Percentiles rank a stretch among this genome's conserved stretches.
These are phyloP conservation scores for Gonocerus acuteangulatus DNA, from an alignment of 2,888 invertebrate genomes.

Conservation along the genomic window DNA sequence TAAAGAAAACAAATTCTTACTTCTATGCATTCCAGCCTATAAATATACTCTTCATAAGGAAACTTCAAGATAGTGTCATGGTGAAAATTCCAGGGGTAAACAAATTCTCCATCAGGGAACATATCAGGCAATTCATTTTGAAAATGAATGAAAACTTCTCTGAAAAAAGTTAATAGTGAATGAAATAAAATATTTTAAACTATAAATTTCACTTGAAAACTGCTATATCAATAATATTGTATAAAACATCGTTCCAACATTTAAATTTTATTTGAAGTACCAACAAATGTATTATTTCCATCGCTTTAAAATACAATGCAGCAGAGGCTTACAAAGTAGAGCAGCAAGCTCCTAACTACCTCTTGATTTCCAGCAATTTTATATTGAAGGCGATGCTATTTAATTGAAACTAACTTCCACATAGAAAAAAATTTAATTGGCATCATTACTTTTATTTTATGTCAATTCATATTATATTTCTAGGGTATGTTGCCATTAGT, in stretches of 20 bases:
- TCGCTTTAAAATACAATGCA: too few relatives aligned
- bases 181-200: slow-evolving; percentile 11
- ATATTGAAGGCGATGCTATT: too few relatives aligned
- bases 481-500: too few relatives aligned
- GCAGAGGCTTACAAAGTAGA: too few relatives aligned
- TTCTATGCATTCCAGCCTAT: slow-evolving; percentile 55
- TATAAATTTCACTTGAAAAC: neutral
- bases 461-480: too few relatives aligned
- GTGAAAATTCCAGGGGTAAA: slow-evolving; percentile 68
- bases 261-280: neutral
- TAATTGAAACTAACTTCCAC: too few relatives aligned
- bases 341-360: too few relatives aligned
- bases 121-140: slow-evolving; percentile 44
- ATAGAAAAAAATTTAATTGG: too few relatives aligned
- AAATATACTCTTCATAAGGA: slow-evolving; percentile 41
- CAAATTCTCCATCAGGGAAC: slow-evolving; percentile 45
- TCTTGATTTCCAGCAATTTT: too few relatives aligned
- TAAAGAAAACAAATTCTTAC: too few relatives aligned
- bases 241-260: neutral
- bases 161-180: slow-evolving; percentile 38
- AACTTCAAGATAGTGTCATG: slow-evolving; percentile 59
- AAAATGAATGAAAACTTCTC: slow-evolving; percentile 47
- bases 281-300: too few relatives aligned
- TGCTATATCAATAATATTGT: neutral
- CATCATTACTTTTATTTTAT: too few relatives aligned